Evolutionary conservation across 2,888 invertebrate genomes (phyloP).

Genomic region (Netelia inedita): DNA sequence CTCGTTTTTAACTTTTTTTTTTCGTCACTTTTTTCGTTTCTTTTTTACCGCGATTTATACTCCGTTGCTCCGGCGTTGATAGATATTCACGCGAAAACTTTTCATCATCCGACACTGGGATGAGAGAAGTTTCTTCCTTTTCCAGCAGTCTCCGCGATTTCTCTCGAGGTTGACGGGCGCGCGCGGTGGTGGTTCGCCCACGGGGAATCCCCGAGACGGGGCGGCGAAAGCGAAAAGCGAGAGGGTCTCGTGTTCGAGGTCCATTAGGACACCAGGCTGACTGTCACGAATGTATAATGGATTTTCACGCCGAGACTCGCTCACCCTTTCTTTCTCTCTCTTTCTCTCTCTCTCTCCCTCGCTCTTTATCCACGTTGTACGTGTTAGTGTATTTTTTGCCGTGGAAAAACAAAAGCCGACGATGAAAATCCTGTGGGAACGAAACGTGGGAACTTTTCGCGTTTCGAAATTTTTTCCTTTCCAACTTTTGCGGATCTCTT

Average conservation of each 20-base stretch:
- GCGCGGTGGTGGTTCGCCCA: constrained; percentile 17
- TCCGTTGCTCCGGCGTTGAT: constrained; percentile 26
- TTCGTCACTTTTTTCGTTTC: background rate
- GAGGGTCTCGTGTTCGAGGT: constrained; percentile 58
- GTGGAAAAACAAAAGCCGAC: constrained; percentile 66
- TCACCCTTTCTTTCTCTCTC: constrained; percentile 2
- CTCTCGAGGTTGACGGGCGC: constrained; percentile 33
- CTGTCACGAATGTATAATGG: constrained; percentile 72
- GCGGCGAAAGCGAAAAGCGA: constrained; percentile 33
- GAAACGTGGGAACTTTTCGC: constrained; percentile 61
- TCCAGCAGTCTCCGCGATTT: constrained; percentile 44
- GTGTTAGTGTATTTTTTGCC: constrained; percentile 2
- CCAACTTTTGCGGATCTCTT: constrained; percentile 29
- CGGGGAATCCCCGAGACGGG: constrained; percentile 37
- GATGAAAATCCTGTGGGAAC: constrained; percentile 44
- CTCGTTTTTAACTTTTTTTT: constrained; percentile 21
- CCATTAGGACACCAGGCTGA: constrained; percentile 66
- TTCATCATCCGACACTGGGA: constrained; percentile 37
- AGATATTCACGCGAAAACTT: constrained; percentile 59
- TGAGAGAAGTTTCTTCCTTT: constrained; percentile 44
- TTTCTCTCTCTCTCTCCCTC: background rate
- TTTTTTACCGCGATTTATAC: background rate
- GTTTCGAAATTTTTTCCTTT: constrained; percentile 56
- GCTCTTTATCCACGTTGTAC: background rate
- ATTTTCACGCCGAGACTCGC: constrained; percentile 65